Percentiles rank a stretch among this genome's conserved stretches.
These are phyloP conservation scores for Lichenostomus cassidix DNA, from an alignment of 2,113 vertebrate species.

Conservation along the genomic window DNA sequence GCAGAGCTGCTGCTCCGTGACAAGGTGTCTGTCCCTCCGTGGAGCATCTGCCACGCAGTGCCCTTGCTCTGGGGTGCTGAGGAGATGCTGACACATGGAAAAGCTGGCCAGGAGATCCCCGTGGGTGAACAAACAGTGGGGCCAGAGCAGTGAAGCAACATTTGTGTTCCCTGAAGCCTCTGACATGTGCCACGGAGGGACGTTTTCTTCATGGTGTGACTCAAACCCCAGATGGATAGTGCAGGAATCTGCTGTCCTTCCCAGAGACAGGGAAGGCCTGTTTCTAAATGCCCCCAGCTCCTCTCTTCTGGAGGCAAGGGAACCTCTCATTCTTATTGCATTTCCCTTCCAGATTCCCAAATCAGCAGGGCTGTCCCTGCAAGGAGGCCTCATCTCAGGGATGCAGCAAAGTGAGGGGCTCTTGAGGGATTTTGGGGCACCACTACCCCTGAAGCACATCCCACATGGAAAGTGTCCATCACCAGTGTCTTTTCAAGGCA, in stretches of 20 bases:
- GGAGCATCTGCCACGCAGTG: background rate
- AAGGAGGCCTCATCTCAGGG: background rate
- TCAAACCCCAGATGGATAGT: background rate
- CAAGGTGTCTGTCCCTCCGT: background rate
- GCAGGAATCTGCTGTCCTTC: background rate
- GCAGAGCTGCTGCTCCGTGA: background rate
- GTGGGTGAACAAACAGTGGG: background rate
- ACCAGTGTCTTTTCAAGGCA: background rate
- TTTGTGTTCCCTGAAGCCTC: constrained; percentile 4
- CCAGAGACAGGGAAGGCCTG: background rate
- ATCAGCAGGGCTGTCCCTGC: background rate
- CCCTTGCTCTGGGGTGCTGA: constrained; percentile 32
- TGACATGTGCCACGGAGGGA: background rate
- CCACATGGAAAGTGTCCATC: background rate
- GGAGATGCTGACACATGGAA: constrained; percentile 3
- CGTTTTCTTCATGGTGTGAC: background rate
- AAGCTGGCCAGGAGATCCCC: background rate
- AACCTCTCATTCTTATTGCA: background rate
- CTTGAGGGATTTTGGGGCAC: background rate
- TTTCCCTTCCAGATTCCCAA: background rate
- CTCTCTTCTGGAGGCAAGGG: background rate
- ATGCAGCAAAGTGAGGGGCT: background rate
- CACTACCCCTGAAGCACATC: background rate
- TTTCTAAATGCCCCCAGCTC: background rate
- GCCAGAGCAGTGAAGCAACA: background rate